phyloP scores from a whole-genome alignment of 2,113 vertebrate species.

The Lagopus leucura region DNA sequence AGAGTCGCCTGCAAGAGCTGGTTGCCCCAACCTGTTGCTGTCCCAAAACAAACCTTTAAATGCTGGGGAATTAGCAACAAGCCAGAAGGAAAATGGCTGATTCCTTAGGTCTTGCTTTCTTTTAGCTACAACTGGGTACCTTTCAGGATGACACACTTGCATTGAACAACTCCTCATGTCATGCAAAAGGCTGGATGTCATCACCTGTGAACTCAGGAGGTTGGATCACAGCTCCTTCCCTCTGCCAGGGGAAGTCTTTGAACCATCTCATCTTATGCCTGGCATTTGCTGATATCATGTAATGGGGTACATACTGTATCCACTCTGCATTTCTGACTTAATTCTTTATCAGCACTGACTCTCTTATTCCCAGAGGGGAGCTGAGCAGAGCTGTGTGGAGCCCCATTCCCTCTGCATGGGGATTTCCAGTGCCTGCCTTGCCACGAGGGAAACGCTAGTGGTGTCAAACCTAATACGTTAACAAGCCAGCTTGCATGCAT shows the following conservation, averaged over 20 bases:
- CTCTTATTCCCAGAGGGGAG: background rate
- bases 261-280: background rate
- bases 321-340: background rate
- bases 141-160: background rate
- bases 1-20: background rate
- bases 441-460: background rate
- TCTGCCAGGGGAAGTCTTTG: background rate
- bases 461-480: background rate
- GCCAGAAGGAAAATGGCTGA: background rate
- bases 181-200: background rate
- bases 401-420: rapidly evolving
- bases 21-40: background rate
- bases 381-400: background rate
- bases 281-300: background rate
- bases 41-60: background rate
- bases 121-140: background rate
- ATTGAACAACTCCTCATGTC: background rate
- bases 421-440: background rate
- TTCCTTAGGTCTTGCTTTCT: background rate
- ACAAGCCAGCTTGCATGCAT: background rate
- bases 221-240: background rate
- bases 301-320: background rate
- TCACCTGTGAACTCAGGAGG: background rate
- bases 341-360: background rate
- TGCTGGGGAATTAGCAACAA: background rate